These are phyloP conservation scores for Rhorus exstirpatorius DNA, from an alignment of 2,888 invertebrate species.

Conservation along the genomic window DNA sequence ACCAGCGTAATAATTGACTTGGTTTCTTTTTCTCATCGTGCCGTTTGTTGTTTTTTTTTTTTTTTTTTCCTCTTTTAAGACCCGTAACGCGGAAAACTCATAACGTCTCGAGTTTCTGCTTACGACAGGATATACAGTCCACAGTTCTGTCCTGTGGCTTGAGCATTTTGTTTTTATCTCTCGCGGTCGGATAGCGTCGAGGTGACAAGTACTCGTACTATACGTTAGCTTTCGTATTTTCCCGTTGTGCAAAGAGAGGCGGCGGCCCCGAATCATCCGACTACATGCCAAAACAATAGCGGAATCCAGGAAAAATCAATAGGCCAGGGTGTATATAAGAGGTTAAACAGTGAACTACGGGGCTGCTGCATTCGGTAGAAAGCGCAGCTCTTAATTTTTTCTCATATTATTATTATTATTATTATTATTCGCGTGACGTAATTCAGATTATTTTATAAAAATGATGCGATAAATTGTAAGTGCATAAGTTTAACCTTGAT, in stretches of 20 bases:
- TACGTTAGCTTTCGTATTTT: conserved; percentile 63
- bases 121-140: conserved; percentile 9
- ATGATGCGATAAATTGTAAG: too few relatives aligned
- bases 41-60: conserved; percentile 3
- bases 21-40: conserved; percentile 40
- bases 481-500: too few relatives aligned
- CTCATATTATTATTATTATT: background rate
- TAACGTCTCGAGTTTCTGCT: conserved; percentile 18
- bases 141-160: background rate
- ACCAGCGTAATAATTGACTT: conserved; percentile 73
- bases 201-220: conserved; percentile 41
- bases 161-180: conserved; percentile 5
- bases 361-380: conserved; percentile 50
- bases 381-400: conserved; percentile 15
- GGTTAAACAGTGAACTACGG: conserved; percentile 77
- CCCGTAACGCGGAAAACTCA: background rate
- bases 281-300: conserved; percentile 81
- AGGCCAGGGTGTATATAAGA: conserved; percentile 78
- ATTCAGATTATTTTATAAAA: too few relatives aligned
- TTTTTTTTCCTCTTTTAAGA: conserved; percentile 16
- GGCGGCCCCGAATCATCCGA: conserved; percentile 35
- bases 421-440: too few relatives aligned
- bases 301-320: conserved; percentile 81
- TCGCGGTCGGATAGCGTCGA: conserved; percentile 36
- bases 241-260: conserved; percentile 65